These are phyloP conservation scores for Idaea biselata DNA, from an alignment of 2,888 invertebrate species.

Conservation along the genomic window DNA sequence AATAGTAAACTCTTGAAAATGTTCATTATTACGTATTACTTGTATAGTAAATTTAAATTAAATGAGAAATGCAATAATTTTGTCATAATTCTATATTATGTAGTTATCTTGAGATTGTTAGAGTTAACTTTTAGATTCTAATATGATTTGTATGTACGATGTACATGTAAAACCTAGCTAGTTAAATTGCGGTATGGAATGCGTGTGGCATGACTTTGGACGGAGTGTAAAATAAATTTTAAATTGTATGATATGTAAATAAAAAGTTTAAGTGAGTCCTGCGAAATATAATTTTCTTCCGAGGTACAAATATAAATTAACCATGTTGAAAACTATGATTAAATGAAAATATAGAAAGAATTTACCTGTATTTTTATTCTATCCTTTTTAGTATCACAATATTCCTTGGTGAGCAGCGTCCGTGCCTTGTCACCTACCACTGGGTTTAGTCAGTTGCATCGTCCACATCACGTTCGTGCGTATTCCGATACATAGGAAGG, in stretches of 20 bases:
- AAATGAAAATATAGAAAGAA: conserved; percentile 69
- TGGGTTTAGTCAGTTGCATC: too few relatives aligned
- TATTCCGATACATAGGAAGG: too few relatives aligned
- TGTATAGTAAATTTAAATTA: conserved; percentile 62
- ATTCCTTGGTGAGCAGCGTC: too few relatives aligned
- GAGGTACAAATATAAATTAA: conserved; percentile 79
- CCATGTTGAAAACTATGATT: conserved; percentile 79
- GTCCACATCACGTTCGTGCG: too few relatives aligned
- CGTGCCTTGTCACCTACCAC: too few relatives aligned
- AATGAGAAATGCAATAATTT: conserved; percentile 67
- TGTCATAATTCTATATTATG: conserved; percentile 68
- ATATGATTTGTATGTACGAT: conserved; percentile 62
- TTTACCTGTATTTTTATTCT: conserved; percentile 40
- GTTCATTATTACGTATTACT: conserved; percentile 40
- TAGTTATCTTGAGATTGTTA: conserved; percentile 63
- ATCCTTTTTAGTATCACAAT: background rate
- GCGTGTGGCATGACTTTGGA: conserved; percentile 44
- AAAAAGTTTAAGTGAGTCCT: conserved; percentile 72
- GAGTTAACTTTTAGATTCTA: conserved; percentile 48
- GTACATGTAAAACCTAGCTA: conserved; percentile 76
- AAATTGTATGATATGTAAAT: conserved; percentile 78
- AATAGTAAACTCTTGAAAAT: conserved; percentile 47
- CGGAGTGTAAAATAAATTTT: conserved; percentile 66
- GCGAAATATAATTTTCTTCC: conserved; percentile 80
- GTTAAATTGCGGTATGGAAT: conserved; percentile 65